Evolutionary conservation across 2,113 vertebrate species (phyloP).

Genomic region (Ptilorrhoa leucosticta): DNA sequence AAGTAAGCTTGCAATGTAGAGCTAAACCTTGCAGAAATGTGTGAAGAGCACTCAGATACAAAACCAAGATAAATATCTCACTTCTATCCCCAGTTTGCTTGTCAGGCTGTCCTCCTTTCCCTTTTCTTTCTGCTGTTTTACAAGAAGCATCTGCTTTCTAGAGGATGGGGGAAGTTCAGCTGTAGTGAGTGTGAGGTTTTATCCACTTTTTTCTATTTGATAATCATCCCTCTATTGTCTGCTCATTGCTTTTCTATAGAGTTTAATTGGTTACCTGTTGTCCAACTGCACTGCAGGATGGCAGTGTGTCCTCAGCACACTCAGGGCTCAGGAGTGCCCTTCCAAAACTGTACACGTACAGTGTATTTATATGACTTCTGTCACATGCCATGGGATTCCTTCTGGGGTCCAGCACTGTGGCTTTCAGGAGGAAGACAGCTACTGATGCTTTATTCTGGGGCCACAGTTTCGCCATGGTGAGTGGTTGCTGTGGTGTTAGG

Average conservation of each 20-base stretch:
- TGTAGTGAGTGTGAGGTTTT: neutral
- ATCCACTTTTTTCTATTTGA: neutral
- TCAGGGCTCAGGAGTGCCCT: neutral
- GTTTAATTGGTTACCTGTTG: neutral
- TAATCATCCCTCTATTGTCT: neutral
- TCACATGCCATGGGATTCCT: neutral
- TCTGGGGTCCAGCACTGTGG: neutral
- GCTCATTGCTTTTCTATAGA: neutral
- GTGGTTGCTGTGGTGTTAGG: neutral
- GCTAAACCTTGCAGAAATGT: neutral
- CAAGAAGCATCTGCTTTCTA: neutral
- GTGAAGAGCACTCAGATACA: neutral
- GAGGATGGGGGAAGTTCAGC: neutral
- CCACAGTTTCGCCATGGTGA: accelerated
- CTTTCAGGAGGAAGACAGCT: neutral
- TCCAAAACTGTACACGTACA: accelerated
- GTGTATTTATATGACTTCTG: neutral
- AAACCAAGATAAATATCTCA: neutral
- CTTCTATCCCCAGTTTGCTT: neutral
- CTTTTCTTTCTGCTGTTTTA: neutral
- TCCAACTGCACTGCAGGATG: neutral
- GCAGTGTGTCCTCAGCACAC: neutral
- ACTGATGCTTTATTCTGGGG: neutral
- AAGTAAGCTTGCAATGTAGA: neutral
- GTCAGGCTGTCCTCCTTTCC: neutral